Evolutionary conservation across 2,113 vertebrate genomes (phyloP).

Genomic region (Elachura formosa): DNA sequence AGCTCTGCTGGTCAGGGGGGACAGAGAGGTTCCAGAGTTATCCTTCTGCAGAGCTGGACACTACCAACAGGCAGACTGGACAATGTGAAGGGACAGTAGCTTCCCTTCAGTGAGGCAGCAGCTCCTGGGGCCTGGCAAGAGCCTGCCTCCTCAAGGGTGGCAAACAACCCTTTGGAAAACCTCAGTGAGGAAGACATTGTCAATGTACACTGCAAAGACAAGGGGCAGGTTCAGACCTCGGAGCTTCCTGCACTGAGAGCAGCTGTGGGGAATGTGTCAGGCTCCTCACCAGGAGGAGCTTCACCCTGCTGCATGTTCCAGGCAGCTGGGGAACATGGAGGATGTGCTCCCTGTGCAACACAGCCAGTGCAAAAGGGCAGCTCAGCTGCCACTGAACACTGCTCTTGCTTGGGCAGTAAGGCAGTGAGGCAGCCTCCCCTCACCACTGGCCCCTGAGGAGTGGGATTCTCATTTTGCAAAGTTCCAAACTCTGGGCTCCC

Average conservation of each 20-base stretch:
- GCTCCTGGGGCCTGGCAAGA: background rate
- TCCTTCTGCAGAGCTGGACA: background rate
- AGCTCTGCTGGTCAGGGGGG: background rate
- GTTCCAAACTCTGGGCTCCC: background rate
- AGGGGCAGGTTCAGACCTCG: fast-evolving
- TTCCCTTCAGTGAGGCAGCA: background rate
- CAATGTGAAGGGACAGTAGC: background rate
- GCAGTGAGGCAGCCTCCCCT: no score
- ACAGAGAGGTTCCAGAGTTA: background rate
- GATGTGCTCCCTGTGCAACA: background rate
- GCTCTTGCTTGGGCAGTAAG: background rate
- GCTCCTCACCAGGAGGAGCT: background rate
- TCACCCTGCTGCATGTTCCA: background rate
- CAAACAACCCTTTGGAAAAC: background rate
- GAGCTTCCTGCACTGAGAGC: background rate
- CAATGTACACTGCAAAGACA: background rate
- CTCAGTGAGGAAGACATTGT: background rate
- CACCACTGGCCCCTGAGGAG: no score
- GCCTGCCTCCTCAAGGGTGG: background rate
- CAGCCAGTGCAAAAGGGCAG: background rate
- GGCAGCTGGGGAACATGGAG: background rate
- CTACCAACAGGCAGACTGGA: background rate
- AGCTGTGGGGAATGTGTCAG: fast-evolving
- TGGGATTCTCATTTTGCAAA: background rate
- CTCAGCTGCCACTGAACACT: fast-evolving